Evolutionary conservation across 2,113 vertebrate species (phyloP).

Genomic region (Aspiorhynchus laticeps): DNA sequence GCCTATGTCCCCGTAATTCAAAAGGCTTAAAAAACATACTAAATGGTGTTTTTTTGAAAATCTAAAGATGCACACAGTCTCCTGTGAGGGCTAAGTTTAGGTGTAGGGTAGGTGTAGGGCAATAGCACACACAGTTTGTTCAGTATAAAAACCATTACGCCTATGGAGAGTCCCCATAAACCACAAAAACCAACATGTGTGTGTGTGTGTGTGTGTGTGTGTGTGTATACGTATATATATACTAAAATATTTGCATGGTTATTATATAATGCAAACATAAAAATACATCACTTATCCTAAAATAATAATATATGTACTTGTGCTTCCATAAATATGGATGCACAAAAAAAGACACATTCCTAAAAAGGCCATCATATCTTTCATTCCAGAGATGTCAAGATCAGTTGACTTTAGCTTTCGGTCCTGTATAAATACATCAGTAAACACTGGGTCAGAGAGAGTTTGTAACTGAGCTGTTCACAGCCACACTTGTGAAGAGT

Average conservation of each 20-base stretch:
- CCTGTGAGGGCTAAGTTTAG: no score
- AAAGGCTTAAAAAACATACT: no score
- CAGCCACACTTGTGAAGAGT: constrained; percentile 7
- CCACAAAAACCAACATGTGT: no score
- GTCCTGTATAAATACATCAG: constrained; percentile 1
- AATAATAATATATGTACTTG: not conserved
- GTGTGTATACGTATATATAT: no score
- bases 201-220: no score
- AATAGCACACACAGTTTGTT: no score
- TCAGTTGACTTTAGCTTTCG: constrained; percentile 28
- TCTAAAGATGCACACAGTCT: no score
- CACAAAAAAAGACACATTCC: constrained; percentile 1
- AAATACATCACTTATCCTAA: not conserved
- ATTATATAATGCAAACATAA: not conserved
- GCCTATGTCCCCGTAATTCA: no score
- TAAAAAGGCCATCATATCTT: constrained; percentile 16
- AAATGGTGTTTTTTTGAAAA: no score
- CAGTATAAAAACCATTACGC: no score
- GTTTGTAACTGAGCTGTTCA: constrained; percentile 6
- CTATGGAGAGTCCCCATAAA: no score
- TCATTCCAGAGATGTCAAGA: not conserved
- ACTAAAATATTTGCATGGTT: not conserved
- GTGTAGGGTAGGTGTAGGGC: no score
- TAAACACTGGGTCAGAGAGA: not conserved
- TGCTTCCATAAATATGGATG: not conserved